Conservation (phyloP, 2,113 vertebrate genomes). For the Ibidorhyncha struthersii region DNA sequence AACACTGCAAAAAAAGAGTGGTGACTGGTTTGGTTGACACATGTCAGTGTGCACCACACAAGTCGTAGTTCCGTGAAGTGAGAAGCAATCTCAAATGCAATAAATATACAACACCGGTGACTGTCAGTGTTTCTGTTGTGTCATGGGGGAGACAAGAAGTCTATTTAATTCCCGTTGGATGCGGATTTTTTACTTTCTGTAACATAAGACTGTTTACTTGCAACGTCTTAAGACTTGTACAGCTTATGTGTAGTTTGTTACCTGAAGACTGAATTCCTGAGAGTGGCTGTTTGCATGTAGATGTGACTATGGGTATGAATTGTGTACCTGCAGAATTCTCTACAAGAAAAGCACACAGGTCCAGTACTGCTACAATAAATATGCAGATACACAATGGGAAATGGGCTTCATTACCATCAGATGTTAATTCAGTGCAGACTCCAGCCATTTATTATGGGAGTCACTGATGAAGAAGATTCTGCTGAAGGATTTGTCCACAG, state of each 20-base stretch:
- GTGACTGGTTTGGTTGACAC: background rate
- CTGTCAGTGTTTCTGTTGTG: background rate
- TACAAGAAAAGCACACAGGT: background rate
- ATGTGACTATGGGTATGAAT: background rate
- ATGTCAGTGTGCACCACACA: background rate
- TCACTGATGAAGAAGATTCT: background rate
- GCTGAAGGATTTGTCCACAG: background rate
- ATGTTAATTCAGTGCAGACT: background rate
- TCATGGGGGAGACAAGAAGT: background rate
- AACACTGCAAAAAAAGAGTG: background rate
- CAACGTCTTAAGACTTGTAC: background rate
- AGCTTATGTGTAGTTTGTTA: background rate
- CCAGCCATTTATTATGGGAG: background rate
- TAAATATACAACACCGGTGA: background rate
- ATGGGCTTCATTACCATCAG: background rate
- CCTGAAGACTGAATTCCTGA: background rate
- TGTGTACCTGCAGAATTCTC: background rate
- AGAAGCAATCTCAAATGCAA: background rate
- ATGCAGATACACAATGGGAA: background rate
- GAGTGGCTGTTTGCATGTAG: background rate
- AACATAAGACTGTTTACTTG: background rate
- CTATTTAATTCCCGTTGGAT: background rate
- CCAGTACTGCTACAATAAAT: background rate
- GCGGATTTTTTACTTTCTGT: background rate
- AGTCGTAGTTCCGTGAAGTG: background rate